Evolutionary conservation across 2,113 vertebrate genomes (phyloP).

Genomic region (Ginglymostoma cirratum): DNA sequence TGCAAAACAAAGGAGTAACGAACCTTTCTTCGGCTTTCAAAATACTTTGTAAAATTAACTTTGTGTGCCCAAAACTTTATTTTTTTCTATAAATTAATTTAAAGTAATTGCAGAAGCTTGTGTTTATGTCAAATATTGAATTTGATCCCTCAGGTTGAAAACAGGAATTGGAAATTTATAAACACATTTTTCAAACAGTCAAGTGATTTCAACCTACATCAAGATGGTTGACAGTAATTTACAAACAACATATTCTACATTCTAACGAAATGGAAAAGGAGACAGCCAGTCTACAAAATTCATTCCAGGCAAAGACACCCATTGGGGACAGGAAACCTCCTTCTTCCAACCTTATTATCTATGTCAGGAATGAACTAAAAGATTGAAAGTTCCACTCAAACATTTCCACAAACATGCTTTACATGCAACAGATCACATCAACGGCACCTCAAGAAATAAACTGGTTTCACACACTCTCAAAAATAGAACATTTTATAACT

Average conservation of each 20-base stretch:
- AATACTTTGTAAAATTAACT: neutral
- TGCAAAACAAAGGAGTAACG: neutral
- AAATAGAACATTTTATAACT: neutral
- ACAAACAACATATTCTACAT: too few species aligned
- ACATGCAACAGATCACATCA: neutral
- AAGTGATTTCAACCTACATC: too few species aligned
- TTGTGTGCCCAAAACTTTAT: neutral
- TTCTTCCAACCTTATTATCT: too few species aligned
- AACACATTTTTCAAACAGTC: too few species aligned
- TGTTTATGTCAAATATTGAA: too few species aligned
- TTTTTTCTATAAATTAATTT: neutral
- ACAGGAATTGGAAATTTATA: too few species aligned
- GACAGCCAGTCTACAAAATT: too few species aligned
- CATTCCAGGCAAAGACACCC: too few species aligned
- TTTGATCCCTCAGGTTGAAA: too few species aligned
- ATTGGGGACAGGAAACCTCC: too few species aligned
- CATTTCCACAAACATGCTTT: neutral
- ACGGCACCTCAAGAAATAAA: neutral
- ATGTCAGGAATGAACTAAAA: neutral
- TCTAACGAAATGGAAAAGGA: too few species aligned
- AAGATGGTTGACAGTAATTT: too few species aligned
- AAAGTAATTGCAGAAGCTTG: neutral
- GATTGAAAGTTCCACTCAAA: neutral
- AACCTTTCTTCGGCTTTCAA: neutral
- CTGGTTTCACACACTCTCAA: neutral